Percentiles rank a stretch among this genome's conserved stretches.
These are phyloP conservation scores for Erpornis zantholeuca DNA, from an alignment of 2,113 vertebrate species.

Conservation along the genomic window DNA sequence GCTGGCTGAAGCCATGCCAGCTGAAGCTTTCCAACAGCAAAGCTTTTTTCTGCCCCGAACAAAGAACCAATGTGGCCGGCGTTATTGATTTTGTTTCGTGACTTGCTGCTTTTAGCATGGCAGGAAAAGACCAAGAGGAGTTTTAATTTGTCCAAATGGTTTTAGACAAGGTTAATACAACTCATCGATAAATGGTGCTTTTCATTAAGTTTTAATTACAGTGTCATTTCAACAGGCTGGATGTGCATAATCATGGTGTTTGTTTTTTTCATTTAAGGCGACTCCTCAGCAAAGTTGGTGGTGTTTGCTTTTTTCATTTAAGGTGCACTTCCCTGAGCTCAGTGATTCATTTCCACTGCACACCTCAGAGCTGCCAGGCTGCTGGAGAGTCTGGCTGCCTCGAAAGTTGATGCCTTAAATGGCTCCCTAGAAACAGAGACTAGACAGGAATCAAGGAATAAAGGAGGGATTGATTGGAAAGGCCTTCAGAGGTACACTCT, in stretches of 20 bases:
- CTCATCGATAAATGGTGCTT: background rate
- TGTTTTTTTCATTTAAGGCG: too few species aligned
- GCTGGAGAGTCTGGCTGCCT: background rate
- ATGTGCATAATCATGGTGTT: too few species aligned
- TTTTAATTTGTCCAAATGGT: conserved; percentile 25
- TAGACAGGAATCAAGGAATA: too few species aligned
- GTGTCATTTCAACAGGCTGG: background rate
- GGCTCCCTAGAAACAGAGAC: too few species aligned
- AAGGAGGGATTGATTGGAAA: too few species aligned
- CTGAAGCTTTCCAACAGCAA: conserved; percentile 8
- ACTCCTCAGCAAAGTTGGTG: background rate
- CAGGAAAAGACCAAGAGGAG: background rate
- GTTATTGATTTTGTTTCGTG: background rate
- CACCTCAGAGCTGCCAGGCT: background rate
- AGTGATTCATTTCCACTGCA: background rate
- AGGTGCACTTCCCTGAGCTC: background rate
- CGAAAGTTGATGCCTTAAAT: background rate
- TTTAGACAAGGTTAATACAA: conserved; percentile 55
- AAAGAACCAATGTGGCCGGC: background rate
- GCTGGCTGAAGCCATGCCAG: background rate
- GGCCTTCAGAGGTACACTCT: too few species aligned
- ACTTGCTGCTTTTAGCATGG: background rate
- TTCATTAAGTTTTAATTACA: conserved; percentile 41
- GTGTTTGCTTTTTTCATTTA: background rate
- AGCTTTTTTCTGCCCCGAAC: background rate